phyloP scores from a whole-genome alignment of 1,140 invertebrate genomes.

The Cryptotermes secundus region DNA sequence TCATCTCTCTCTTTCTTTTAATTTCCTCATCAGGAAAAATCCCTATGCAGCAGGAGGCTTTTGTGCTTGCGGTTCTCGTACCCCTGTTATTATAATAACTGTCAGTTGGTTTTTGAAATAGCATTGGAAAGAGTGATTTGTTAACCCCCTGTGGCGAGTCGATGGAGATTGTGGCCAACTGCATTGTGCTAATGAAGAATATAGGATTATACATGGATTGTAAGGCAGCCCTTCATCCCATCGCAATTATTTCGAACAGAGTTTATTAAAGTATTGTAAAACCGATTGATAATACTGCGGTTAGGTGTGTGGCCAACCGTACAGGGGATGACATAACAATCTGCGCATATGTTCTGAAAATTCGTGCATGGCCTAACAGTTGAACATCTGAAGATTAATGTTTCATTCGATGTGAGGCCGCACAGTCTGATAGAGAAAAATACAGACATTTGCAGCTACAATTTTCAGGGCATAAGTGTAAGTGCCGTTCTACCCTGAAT shows the following conservation, averaged over 20 bases:
- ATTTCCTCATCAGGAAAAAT: background rate
- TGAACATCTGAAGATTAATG: no score
- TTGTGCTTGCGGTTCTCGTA: background rate
- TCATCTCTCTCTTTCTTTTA: no score
- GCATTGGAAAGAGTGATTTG: background rate
- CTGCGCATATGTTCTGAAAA: no score
- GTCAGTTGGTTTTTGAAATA: slow-evolving; percentile 17
- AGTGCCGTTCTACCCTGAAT: no score
- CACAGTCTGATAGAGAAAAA: no score
- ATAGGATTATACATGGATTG: background rate
- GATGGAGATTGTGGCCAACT: background rate
- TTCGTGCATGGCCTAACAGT: no score
- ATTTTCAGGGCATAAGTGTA: no score
- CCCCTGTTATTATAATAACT: background rate
- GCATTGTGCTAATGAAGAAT: slow-evolving; percentile 6
- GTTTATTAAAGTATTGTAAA: slow-evolving; percentile 6
- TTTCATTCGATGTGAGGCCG: no score
- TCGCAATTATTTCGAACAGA: background rate
- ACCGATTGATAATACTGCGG: background rate
- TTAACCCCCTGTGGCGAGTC: background rate
- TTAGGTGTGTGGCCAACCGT: background rate
- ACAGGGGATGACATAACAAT: background rate
- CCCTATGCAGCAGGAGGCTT: background rate
- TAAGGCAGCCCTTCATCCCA: background rate
- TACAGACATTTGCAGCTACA: no score